Evolutionary conservation across 2,113 vertebrate species (phyloP), one percentile per base, ranked within the genome.

Genomic region (Leptocoma aspasia): DNA sequence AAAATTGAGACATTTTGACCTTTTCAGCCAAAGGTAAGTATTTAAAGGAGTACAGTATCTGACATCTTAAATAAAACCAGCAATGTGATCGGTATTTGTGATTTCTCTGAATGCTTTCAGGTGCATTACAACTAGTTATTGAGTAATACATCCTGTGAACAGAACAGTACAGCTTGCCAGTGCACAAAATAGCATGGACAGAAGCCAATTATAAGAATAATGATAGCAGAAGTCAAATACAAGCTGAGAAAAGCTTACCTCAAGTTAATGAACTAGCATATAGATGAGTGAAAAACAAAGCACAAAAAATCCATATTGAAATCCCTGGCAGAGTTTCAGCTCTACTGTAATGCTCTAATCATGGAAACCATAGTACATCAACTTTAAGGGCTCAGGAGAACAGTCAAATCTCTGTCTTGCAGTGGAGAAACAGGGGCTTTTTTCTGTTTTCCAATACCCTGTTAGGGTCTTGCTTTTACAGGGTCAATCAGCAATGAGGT

Each of bases 251-350:
- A 90, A 94, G 15, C 41, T 82, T 87, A 42, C 45, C 61, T 41
- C 37, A 53, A 44, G 13, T 66, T 93, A 94, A 91, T 82, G 35
- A 95, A 82, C 59, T 73, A 54, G n/a, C 33, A 53, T 45, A 71
- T 30, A 83, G 44, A 84, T 70, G 70, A 82, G n/a, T 82, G 86
- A 76, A 86, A 91, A 95, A 56, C 63, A 69, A 92, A 91, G 23
- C 22, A 83, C 0, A 2, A 81, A 91, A 88, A 92, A 60, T 53
- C 80, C 41, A 11, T 71, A 83, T 47, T 10, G 11, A 57, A 95
- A 93, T 84, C 66, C 59, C 50, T 82, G 61, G 45, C 56, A 88
- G 75, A 90, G 15, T 63, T 72, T 88, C 73, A 82, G n/a, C 53
- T 77, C 66, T 61, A 17, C 49, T 21, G 11, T 73, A 82, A 72